Evolutionary conservation across 2,888 invertebrate genomes (phyloP).

Genomic region (Litoditis marina): DNA sequence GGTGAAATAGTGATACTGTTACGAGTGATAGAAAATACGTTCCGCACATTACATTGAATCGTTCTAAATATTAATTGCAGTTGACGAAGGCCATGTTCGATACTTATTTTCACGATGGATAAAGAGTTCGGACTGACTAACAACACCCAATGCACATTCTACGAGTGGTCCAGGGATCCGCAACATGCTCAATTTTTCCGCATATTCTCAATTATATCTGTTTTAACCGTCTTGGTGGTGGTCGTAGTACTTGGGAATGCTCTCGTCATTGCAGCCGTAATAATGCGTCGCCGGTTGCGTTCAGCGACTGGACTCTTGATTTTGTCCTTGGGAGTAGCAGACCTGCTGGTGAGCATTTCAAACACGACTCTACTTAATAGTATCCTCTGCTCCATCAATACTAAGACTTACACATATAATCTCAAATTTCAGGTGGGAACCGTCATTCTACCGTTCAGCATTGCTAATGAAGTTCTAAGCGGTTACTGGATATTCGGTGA

Average conservation of each 20-base stretch:
- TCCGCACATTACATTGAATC: too few species aligned
- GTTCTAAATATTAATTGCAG: too few species aligned
- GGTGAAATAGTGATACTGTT: too few species aligned
- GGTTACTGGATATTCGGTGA: slow-evolving; percentile 92
- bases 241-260: slow-evolving; percentile 60
- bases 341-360: slow-evolving; percentile 72
- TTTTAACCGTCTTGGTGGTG: slow-evolving; percentile 60
- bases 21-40: too few species aligned
- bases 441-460: slow-evolving; percentile 90
- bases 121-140: too few species aligned
- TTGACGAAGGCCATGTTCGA: too few species aligned
- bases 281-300: slow-evolving; percentile 68
- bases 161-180: slow-evolving; percentile 58
- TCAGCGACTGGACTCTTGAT: slow-evolving; percentile 95
- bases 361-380: neutral
- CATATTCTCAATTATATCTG: slow-evolving; percentile 60
- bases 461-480: slow-evolving; percentile 79
- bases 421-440: slow-evolving; percentile 73
- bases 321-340: slow-evolving; percentile 90
- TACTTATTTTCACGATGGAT: too few species aligned
- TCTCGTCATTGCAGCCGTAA: slow-evolving; percentile 61
- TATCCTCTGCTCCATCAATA: neutral
- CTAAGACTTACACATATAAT: slow-evolving; percentile 7
- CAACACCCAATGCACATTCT: slow-evolving; percentile 45
- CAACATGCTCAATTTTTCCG: slow-evolving; percentile 57